Conservation (phyloP, 2,797 vertebrate species). For the Mormyrops boulengeri region DNA sequence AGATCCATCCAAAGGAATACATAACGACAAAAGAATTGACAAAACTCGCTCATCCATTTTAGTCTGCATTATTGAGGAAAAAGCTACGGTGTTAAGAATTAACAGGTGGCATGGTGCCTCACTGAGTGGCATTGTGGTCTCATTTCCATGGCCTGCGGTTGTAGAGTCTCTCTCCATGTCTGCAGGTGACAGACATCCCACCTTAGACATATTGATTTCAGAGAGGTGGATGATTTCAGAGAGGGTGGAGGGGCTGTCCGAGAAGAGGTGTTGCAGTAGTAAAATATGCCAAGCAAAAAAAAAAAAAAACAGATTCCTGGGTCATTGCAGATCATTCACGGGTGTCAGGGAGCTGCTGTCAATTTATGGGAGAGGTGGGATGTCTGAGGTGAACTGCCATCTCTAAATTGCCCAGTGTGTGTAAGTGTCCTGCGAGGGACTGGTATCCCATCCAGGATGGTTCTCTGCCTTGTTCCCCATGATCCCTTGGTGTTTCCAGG, state of each 20-base stretch:
- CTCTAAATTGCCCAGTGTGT: neutral
- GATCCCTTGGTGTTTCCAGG: neutral
- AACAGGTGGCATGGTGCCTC: neutral
- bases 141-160: neutral
- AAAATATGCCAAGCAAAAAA: neutral
- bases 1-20: neutral
- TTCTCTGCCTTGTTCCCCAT: neutral
- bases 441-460: neutral
- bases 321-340: neutral
- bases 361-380: neutral
- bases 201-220: neutral
- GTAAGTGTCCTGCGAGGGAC: neutral
- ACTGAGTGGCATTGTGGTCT: neutral
- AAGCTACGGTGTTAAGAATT: neutral
- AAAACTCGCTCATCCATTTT: neutral
- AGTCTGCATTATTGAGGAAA: neutral
- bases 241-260: neutral
- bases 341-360: neutral
- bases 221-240: neutral
- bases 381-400: neutral
- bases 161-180: neutral
- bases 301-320: neutral
- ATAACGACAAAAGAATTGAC: neutral
- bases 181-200: neutral
- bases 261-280: neutral